Base-by-base conservation (phyloP, 1,140 invertebrate species). In the Drosophila biarmipes region DNA sequence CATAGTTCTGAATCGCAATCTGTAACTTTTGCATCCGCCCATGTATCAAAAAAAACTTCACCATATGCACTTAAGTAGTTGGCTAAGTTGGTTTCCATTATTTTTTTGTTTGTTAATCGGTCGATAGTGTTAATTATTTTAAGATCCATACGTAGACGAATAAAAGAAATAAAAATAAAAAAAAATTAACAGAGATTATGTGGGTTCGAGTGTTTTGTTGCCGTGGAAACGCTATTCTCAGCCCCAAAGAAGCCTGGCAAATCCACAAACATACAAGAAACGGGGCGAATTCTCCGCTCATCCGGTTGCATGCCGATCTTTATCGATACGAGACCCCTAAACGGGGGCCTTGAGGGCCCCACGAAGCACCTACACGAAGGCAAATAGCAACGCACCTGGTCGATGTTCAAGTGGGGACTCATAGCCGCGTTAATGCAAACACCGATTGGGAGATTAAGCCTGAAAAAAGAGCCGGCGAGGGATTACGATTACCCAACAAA, bases 381-480 rank as follows among this genome's bases (percentile, higher is more conserved):
- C 56, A 45, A 64, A 46, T 46, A 12, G 31, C 45, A 15, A 29
- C 19, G 34, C 62, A 38, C 43, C 63, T 56, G 72, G 72, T 45
- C 72, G 72, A 74, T 52, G 72, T 64, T 74, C 72, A 74, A 74
- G 72, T 74, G 72, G 68, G 21, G 59, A 59, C 53, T 73, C 34
- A 73, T 69, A 69, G 52, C 43, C 37, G 46, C 42, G 43, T 57
- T 71, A 71, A 68, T 53, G 43, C 49, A 35, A 38, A 38, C 40
- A 61, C 24, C 43, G 58, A 63, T 67, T 67, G 45, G 7, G 0
- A 67, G 63, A 67, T 67, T 67, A 67, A 42, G 43, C n/a, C 35
- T 27, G 27, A 51, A 51, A 27, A 11, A 24, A 24, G 38, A 15
- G 12, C 15, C 8, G 10, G 63, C 27, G 10, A 43, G 43, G 57